phyloP scores from a whole-genome alignment of 2,888 invertebrate species.

The Sialis fuliginosa region DNA sequence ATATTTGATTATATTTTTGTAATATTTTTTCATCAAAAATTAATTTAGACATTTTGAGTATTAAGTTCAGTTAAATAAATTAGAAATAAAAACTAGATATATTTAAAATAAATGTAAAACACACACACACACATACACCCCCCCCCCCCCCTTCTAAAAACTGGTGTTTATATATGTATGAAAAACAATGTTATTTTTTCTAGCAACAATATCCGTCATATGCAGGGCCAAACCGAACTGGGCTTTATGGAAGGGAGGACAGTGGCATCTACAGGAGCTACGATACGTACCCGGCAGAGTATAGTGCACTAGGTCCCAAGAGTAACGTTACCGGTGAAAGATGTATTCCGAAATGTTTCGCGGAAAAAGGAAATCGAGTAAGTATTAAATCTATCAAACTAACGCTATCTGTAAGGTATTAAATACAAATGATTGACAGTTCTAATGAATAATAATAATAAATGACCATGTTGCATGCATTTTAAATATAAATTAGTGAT shows the following conservation, averaged over 20 bases:
- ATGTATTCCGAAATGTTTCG: slow-evolving; percentile 73
- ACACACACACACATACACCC: background rate
- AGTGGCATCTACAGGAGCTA: slow-evolving; percentile 25
- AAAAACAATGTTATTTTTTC: background rate
- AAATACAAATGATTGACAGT: background rate
- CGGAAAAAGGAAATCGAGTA: slow-evolving; percentile 71
- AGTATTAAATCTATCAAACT: slow-evolving; percentile 15
- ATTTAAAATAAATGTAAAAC: background rate
- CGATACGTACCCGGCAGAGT: slow-evolving; percentile 27
- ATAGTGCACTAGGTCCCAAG: slow-evolving; percentile 24
- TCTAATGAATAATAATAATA: too few species aligned
- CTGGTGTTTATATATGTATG: too few species aligned
- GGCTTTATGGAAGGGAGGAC: slow-evolving; percentile 17
- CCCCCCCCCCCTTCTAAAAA: too few species aligned
- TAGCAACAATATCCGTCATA: slow-evolving; percentile 2
- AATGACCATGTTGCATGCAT: too few species aligned
- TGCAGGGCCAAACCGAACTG: slow-evolving; percentile 6
- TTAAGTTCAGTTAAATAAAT: background rate
- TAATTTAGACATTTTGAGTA: background rate
- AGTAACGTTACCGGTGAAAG: slow-evolving; percentile 48
- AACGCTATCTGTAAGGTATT: background rate
- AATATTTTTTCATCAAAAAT: background rate
- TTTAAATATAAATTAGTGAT: too few species aligned
- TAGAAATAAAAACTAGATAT: background rate
- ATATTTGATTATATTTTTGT: too few species aligned